phyloP scores from a whole-genome alignment of 2,113 vertebrate genomes.

The Chascanopsetta lugubris region DNA sequence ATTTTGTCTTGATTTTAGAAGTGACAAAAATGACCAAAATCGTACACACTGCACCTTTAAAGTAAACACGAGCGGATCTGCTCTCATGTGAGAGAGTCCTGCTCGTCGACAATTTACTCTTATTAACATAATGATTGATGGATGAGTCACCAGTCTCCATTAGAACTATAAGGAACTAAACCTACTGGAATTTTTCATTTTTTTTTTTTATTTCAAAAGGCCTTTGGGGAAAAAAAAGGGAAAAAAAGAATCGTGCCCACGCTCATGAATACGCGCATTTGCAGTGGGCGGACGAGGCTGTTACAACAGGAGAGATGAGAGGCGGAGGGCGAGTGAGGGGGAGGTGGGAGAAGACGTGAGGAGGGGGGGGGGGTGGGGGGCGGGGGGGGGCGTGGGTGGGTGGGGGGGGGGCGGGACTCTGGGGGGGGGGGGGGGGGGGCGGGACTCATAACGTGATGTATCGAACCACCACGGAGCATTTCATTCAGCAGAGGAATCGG shows the following conservation, averaged over 20 bases:
- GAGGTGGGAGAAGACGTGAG: slow-evolving; percentile 65
- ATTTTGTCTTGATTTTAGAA: too few relatives aligned
- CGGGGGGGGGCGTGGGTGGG: slow-evolving; percentile 69
- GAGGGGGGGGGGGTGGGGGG: slow-evolving; percentile 62
- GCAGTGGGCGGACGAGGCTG: slow-evolving; percentile 74
- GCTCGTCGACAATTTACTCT: too few relatives aligned
- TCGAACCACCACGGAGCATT: slow-evolving; percentile 40
- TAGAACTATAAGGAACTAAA: not conserved
- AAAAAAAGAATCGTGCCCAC: slow-evolving; percentile 41
- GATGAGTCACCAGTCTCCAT: not conserved
- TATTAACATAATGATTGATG: not conserved
- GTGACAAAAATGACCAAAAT: too few relatives aligned
- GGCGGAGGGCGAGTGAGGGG: slow-evolving; percentile 67
- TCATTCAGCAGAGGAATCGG: slow-evolving; percentile 14
- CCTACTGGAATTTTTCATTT: slow-evolving; percentile 1
- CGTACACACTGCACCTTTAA: too few relatives aligned
- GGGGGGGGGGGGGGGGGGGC: slow-evolving; percentile 59
- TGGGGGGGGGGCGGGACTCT: slow-evolving; percentile 66
- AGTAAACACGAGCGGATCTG: too few relatives aligned
- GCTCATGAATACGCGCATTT: slow-evolving; percentile 68
- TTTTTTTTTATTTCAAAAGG: slow-evolving; percentile 22
- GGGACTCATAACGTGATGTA: slow-evolving; percentile 48
- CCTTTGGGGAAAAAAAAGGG: slow-evolving; percentile 26
- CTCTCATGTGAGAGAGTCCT: too few relatives aligned
- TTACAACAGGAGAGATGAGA: slow-evolving; percentile 66